Conservation (phyloP, 2,113 vertebrate species). For the Chamaetylas fuelleborni region DNA sequence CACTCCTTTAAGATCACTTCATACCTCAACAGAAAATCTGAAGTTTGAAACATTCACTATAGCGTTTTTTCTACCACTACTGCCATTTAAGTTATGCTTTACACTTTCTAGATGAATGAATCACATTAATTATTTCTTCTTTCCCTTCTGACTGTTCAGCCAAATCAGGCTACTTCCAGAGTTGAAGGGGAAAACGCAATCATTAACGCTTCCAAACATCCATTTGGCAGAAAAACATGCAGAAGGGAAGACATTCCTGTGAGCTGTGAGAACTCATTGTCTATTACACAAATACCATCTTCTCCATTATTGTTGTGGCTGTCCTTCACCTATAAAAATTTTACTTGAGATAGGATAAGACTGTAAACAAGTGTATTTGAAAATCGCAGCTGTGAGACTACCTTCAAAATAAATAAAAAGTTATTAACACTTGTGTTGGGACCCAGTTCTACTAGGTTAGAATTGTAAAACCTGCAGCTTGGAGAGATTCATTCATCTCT, state of each 20-base stretch:
- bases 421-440: background rate
- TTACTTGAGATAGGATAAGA: background rate
- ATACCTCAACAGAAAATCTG: background rate
- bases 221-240: background rate
- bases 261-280: background rate
- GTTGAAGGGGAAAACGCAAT: conserved; percentile 21
- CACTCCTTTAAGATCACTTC: background rate
- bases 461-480: background rate
- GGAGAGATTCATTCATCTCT: background rate
- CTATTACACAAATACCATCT: background rate
- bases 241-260: background rate
- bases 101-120: conserved; percentile 37
- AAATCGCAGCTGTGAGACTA: background rate
- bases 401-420: background rate
- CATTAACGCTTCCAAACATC: conserved; percentile 53
- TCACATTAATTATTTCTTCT: conserved; percentile 27
- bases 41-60: background rate
- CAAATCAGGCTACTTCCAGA: conserved; percentile 56
- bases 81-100: background rate
- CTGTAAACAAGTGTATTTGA: background rate
- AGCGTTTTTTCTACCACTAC: background rate
- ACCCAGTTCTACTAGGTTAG: background rate
- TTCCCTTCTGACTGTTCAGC: conserved; percentile 31
- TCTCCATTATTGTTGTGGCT: background rate
- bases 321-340: background rate